These are phyloP conservation scores for Mesoligia furuncula DNA, from an alignment of 2,888 invertebrate genomes.

Conservation along the genomic window DNA sequence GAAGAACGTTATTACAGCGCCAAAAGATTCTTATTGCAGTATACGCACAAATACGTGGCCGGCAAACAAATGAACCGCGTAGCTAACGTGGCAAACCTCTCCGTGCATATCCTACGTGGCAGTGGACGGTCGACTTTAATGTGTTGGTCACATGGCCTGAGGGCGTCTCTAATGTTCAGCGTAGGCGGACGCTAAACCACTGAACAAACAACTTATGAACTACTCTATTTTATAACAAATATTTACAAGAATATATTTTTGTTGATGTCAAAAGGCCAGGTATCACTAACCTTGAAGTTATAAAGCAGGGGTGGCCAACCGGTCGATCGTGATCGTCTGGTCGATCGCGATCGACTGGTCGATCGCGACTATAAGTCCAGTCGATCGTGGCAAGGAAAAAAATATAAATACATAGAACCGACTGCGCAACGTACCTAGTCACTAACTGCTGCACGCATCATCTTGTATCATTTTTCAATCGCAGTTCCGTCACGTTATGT, in stretches of 20 bases:
- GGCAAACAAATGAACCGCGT: background rate
- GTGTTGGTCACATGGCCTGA: slow-evolving; percentile 24
- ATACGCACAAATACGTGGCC: background rate
- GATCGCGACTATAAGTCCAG: no score
- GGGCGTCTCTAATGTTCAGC: slow-evolving; percentile 25
- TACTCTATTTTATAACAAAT: slow-evolving; percentile 21
- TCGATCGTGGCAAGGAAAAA: no score
- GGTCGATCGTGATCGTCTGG: no score
- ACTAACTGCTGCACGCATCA: no score
- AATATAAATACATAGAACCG: no score
- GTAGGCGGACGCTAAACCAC: slow-evolving; percentile 25
- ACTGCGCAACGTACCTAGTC: no score
- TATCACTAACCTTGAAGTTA: background rate
- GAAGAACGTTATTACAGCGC: background rate
- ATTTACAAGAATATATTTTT: slow-evolving; percentile 26
- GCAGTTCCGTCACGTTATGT: no score
- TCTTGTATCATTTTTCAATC: no score
- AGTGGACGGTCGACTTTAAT: slow-evolving; percentile 1
- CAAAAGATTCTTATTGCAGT: background rate
- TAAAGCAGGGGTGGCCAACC: no score
- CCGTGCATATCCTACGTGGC: background rate
- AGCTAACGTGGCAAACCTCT: background rate
- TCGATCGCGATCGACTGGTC: no score
- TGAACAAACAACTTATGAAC: slow-evolving; percentile 35
- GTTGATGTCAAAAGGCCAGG: background rate